Base-by-base conservation (phyloP, 2,888 invertebrate genomes). In the Eilema sororculum region DNA sequence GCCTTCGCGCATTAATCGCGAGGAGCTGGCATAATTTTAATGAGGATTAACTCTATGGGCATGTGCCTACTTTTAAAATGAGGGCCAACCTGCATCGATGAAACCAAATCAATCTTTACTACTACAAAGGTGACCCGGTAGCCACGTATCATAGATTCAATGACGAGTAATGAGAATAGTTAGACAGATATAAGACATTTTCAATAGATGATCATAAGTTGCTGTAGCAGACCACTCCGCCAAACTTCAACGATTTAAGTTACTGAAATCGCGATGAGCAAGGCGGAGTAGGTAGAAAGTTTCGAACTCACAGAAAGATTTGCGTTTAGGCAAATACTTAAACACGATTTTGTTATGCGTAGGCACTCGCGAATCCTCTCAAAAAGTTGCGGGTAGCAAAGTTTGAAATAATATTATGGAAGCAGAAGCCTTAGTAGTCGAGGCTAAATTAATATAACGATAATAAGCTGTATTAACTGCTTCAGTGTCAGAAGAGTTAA, bases 21-120 rank as follows among this genome's bases (percentile, higher is more conserved):
- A 62, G 24, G 58, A 63, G 30, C 63, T 52, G 8, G 30, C 46
- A 65, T 72, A 78, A 79, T 80, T 72, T 71, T 71, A 73, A 79
- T 79, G 64, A 69, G 60, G 56, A 72, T 56, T 12, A 41, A 24
- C 22, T 33, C 37, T 62, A 60, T 5, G 20, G 20, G 30, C 30
- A 9, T 60, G 59, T 30, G 25, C 28, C 30, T 60, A 60, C 20
- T 20, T 60, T 20, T 46, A 46, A 46, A 46, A 46, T 20, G 46
- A 20, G 16, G 20, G 20, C 46, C 46, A 20, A 20, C 20, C 46
- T 46, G 20, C n/a, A n/a, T n/a, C n/a, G 20, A 46, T 12, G 20
- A 0, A 46, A 20, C 20, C 6, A 16, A 41, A 20, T 41, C 41
- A 16, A 41, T 16, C 41, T 41, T 13, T 6, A 46, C 20, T 46